Conservation (phyloP, 2,113 vertebrate genomes). For the Rhinoderma darwinii region DNA sequence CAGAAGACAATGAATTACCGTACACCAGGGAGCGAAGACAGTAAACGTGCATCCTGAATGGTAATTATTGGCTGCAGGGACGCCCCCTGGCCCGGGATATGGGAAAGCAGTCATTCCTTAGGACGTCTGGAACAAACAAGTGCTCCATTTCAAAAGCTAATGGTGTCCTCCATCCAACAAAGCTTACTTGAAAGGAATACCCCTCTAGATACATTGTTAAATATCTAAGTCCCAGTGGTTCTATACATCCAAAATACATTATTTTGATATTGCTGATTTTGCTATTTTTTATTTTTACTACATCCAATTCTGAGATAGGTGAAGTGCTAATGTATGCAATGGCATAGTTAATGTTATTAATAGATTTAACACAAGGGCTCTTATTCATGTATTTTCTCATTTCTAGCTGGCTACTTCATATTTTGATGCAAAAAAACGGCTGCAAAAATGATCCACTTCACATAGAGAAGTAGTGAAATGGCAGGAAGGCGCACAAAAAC, state of each 20-base stretch:
- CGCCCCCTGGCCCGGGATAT: conserved; percentile 26
- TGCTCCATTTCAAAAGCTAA: conserved; percentile 26
- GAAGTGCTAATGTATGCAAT: background rate
- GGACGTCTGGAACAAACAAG: background rate
- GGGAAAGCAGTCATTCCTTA: background rate
- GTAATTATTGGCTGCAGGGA: conserved; percentile 28
- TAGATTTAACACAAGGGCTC: background rate
- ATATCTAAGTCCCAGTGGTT: background rate
- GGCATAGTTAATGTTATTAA: background rate
- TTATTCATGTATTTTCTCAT: background rate
- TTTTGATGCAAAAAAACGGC: no score
- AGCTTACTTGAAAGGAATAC: conserved; percentile 8
- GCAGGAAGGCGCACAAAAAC: no score
- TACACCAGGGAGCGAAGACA: conserved; percentile 32
- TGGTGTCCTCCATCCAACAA: background rate
- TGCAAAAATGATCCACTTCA: no score
- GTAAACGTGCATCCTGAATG: conserved; percentile 7
- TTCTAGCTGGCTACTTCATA: no score
- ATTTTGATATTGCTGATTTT: conserved; percentile 23
- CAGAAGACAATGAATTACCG: conserved; percentile 32
- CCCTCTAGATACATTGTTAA: conserved; percentile 31
- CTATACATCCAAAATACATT: background rate
- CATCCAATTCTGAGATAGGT: background rate
- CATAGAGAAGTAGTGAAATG: no score
- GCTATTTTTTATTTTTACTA: background rate